Base-by-base conservation (phyloP, 2,113 vertebrate genomes). In the Hyaena hyaena region DNA sequence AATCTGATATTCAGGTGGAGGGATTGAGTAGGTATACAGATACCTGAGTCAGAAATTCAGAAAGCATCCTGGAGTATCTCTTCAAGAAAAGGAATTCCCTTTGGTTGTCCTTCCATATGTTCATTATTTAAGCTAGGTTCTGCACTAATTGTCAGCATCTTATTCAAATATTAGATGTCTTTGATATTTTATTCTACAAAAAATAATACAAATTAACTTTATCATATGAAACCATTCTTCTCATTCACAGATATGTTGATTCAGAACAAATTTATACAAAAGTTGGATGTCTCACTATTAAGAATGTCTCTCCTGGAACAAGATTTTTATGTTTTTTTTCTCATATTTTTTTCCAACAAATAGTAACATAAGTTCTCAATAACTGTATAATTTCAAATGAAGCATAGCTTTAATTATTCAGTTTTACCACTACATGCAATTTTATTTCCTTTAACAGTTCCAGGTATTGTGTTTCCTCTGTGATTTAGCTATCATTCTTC, bases 401-500 rank as follows among this genome's bases (percentile, higher is more conserved):
- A 63, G 50, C 69, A 92, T 58, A 66, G 10, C 2, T 96, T 12
- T 96, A 95, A 80, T 74, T 82, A 77, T 69, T 91, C 14, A 69
- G 66, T 80, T 93, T 71, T 77, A 77, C 11, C 17, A 35, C 0
- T 24, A 7, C 53, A 48, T 4, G 4, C 31, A 10, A n/a, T 11
- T 68, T 68, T 65, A 92, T 95, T 90, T 55, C 61, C 5, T 79
- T 16, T 15, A 31, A 58, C 35, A 8, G 35, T 39, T 69, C 19
- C 71, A 68, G 80, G 12, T 77, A 28, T 68, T 90, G 50, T 10
- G 39, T 5, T 61, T 92, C 65, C 4, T 10, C 90, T 92, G 23
- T 96, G 35, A 90, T 48, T 87, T 50, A 83, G 33, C 16, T 88
- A 83, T 95, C 45, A 85, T 69, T 79, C 88, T 91, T 5, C 6